These are phyloP conservation scores for Stenodema calcarata DNA, from an alignment of 2,888 invertebrate species.

Conservation along the genomic window DNA sequence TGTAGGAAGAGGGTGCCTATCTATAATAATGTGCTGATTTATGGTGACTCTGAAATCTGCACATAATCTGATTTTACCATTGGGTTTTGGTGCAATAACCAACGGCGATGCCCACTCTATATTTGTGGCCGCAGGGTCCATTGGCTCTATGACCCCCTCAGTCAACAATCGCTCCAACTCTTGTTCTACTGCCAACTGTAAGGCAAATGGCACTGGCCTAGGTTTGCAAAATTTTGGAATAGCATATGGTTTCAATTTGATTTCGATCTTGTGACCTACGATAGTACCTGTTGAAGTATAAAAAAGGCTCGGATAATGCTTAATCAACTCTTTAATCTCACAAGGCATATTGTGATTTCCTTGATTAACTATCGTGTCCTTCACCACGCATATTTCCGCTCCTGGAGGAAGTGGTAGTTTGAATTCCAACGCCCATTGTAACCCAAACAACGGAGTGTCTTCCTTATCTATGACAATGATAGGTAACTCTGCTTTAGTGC, in stretches of 20 bases:
- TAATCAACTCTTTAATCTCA: background rate
- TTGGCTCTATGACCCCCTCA: background rate
- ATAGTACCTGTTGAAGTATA: background rate
- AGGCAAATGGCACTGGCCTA: background rate
- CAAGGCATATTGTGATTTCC: too few species aligned
- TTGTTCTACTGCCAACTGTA: background rate
- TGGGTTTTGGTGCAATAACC: background rate
- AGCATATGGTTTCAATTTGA: background rate
- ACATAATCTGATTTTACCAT: background rate
- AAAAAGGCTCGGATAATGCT: background rate
- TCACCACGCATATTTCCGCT: too few species aligned
- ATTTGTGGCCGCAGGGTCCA: background rate
- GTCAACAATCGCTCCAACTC: background rate
- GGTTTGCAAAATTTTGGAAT: too few species aligned
- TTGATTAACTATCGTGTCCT: too few species aligned
- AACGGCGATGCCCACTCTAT: conserved; percentile 14
- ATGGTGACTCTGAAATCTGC: background rate
- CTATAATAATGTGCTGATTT: background rate
- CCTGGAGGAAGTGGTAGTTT: too few species aligned
- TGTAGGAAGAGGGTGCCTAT: background rate
- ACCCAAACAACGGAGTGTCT: too few species aligned
- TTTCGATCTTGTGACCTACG: background rate
- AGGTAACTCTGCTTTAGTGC: too few species aligned
- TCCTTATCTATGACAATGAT: too few species aligned
- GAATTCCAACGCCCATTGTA: too few species aligned